Percentiles rank a stretch among this genome's conserved stretches.
phyloP scores from a whole-genome alignment of 2,797 vertebrate genomes.

The Tenualosa ilisha region DNA sequence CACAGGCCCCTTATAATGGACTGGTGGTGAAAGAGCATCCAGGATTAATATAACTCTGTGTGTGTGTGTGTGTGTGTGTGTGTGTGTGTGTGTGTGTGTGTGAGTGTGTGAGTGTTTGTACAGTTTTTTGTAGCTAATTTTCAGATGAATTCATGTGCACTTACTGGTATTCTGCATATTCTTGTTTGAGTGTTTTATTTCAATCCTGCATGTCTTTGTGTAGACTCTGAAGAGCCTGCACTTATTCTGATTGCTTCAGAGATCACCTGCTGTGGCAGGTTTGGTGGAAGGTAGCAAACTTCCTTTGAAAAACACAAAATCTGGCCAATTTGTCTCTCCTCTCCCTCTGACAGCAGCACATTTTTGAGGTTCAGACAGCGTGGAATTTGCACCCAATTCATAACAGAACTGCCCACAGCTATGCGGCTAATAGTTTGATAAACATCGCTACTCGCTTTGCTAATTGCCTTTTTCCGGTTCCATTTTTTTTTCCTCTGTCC shows the following conservation, averaged over 20 bases:
- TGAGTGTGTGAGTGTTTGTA: constrained; percentile 21
- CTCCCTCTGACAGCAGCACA: constrained; percentile 6
- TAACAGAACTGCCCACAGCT: background rate
- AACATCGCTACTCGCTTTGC: constrained; percentile 3
- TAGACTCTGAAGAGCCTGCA: background rate
- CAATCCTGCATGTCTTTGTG: background rate
- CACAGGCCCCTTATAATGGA: constrained; percentile 29
- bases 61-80: constrained; percentile 21
- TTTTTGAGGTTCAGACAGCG: constrained; percentile 9
- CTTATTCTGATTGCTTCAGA: background rate
- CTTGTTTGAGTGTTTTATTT: background rate
- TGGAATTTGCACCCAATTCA: constrained; percentile 2
- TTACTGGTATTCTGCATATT: background rate
- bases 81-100: constrained; percentile 20
- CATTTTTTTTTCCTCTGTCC: background rate
- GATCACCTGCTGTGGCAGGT: background rate
- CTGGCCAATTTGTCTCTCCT: background rate
- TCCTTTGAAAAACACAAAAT: background rate
- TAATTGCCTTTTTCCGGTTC: background rate
- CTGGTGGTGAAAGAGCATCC: constrained; percentile 38
- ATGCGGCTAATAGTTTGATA: constrained; percentile 3
- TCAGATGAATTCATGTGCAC: background rate
- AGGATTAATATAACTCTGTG: constrained; percentile 29
- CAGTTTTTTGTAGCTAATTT: constrained; percentile 2
- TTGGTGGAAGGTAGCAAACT: background rate